Evolutionary conservation across 2,888 invertebrate genomes (phyloP), one percentile per base, ranked within the genome.

Genomic region (Pheosia tremula): DNA sequence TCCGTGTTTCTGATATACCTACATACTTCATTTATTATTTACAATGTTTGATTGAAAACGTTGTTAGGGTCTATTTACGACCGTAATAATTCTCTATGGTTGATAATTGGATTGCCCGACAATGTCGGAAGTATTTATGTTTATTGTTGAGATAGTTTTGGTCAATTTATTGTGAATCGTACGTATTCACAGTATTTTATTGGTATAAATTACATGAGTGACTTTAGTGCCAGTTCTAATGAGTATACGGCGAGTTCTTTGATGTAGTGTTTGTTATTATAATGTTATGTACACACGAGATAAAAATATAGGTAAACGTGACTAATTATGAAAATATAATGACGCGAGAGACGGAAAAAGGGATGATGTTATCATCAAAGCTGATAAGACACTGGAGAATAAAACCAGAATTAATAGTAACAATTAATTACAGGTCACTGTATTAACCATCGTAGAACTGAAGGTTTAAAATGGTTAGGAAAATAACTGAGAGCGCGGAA

Each of bases 41-140:
- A 57, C 58, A 56, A 62, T 38, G 56, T 61, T 69, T 74, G 64
- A 66, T 68, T 69, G 65, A 67, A 64, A 62, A 65, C 59, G 58
- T 61, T 59, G 63, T 65, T 63, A 38, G 43, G 59, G 53, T 56
- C 39, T 59, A 68, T 77, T 71, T 77, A 77, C 59, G 53, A 59
- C 64, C 43, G 50, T 56, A 63, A 66, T 72, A 68, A 56, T 74
- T 60, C 59, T 59, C 61, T 64, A 65, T 68, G 54, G 56, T 37
- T 59, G 61, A 63, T 72, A 74, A 72, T 76, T 77, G 66, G 64
- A 66, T 67, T 63, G 62, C 50, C 65, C 60, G 62, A 65, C 43
- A 63, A 59, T 67, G 65, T 66, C 62, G 58, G 62, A 59, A 58
- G 52, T 64, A 69, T 69, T 68, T 67, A 71, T 73, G 69, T 69